Conservation (phyloP, 2,113 vertebrate genomes). For the Hyperoodon ampullatus region DNA sequence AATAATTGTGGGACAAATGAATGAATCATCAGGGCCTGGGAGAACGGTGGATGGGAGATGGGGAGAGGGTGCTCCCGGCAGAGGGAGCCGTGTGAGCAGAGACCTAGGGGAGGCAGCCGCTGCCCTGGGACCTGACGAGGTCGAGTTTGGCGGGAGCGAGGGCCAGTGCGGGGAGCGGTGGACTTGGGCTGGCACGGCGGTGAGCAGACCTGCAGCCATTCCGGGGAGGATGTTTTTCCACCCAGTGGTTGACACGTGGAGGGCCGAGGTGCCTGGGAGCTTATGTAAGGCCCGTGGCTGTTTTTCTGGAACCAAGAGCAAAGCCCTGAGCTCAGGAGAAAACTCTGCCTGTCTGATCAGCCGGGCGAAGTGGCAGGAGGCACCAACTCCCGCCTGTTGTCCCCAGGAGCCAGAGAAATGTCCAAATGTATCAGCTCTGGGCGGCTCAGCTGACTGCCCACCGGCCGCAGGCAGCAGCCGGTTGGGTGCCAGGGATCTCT, state of each 20-base stretch:
- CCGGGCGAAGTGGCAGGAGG: constrained; percentile 8
- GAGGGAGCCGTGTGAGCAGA: rapidly evolving
- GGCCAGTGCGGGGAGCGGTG: not conserved
- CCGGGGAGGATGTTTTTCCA: not conserved
- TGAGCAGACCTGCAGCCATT: not conserved
- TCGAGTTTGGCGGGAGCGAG: rapidly evolving
- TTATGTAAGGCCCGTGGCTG: constrained; percentile 70
- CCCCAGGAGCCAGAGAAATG: constrained; percentile 25
- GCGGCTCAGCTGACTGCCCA: not conserved
- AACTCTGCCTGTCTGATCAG: constrained; percentile 53
- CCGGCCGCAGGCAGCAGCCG: not conserved
- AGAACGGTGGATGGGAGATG: not conserved
- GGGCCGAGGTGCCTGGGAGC: constrained; percentile 3
- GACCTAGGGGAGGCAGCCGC: not conserved
- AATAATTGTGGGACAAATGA: not conserved
- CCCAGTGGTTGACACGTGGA: constrained; percentile 21
- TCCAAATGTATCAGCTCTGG: constrained; percentile 37
- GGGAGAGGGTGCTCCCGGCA: rapidly evolving
- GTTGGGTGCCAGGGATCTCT: not conserved
- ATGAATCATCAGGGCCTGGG: not conserved
- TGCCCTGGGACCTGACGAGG: rapidly evolving
- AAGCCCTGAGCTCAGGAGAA: constrained; percentile 58
- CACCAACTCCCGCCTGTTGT: not conserved
- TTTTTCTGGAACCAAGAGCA: constrained; percentile 59
- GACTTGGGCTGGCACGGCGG: not conserved